Percentiles rank a stretch among this genome's conserved stretches.
Conservation (phyloP, 2,888 invertebrate genomes). For the Cinara cedri region DNA sequence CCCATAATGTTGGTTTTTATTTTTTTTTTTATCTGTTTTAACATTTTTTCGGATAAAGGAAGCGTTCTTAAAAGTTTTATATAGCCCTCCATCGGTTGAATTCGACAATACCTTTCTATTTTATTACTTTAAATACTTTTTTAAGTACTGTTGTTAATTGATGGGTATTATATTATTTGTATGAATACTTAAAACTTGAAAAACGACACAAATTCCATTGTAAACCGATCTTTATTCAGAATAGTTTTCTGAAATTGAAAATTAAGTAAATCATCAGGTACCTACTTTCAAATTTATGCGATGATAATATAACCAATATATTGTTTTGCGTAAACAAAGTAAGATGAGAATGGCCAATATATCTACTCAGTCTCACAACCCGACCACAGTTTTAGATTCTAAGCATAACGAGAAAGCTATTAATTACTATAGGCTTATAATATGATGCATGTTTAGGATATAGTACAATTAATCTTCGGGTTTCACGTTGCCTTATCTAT, state of each 20-base stretch:
- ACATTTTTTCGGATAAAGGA: background rate
- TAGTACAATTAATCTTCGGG: too few relatives aligned
- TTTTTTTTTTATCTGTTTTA: background rate
- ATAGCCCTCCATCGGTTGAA: background rate
- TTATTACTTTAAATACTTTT: too few relatives aligned
- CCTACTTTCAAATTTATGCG: background rate
- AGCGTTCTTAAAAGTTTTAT: slow-evolving; percentile 3
- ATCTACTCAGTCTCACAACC: too few relatives aligned
- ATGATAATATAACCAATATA: background rate
- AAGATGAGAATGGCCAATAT: background rate
- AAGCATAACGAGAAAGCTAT: too few relatives aligned
- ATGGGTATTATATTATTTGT: slow-evolving; percentile 9
- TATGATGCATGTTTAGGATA: too few relatives aligned
- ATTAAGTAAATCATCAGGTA: slow-evolving; percentile 1
- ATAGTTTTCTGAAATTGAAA: background rate
- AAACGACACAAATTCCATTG: background rate
- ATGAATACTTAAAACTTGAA: slow-evolving; percentile 6
- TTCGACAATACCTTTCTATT: slow-evolving; percentile 9
- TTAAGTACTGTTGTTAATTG: too few relatives aligned
- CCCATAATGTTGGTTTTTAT: too few relatives aligned
- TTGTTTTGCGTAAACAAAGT: background rate
- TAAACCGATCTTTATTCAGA: slow-evolving; percentile 4
- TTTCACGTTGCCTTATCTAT: too few relatives aligned
- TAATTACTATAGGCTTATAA: too few relatives aligned
- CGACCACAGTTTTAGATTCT: too few relatives aligned